Evolutionary conservation across 2,113 vertebrate genomes (phyloP).

Genomic region (Colistium nudipinnis): DNA sequence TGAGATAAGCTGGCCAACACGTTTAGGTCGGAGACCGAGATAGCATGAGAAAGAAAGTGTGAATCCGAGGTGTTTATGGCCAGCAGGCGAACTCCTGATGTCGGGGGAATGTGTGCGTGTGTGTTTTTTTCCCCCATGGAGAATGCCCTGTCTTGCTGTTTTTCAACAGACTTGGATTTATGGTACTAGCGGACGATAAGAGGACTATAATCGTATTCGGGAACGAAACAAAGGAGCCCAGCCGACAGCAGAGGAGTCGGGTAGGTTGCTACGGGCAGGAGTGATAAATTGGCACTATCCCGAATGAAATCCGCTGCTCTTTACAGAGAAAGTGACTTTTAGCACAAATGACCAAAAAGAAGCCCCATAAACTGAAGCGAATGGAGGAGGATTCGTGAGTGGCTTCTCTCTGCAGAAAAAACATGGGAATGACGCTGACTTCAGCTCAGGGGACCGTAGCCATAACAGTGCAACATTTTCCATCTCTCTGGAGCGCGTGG

Average conservation of each 20-base stretch:
- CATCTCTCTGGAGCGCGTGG: background rate
- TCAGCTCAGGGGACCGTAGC: background rate
- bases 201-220: background rate
- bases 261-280: background rate
- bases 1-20: slow-evolving; percentile 60
- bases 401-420: background rate
- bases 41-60: slow-evolving; percentile 53
- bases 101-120: background rate
- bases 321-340: slow-evolving; percentile 1
- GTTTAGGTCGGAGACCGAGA: slow-evolving; percentile 60
- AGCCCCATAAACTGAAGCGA: background rate
- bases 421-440: background rate
- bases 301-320: background rate
- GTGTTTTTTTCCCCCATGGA: background rate
- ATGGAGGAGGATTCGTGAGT: background rate
- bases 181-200: background rate
- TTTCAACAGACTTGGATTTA: background rate
- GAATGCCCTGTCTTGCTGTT: background rate
- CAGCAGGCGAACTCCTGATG: background rate
- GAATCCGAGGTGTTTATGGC: slow-evolving; percentile 60
- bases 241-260: background rate
- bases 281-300: slow-evolving; percentile 3
- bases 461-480: background rate
- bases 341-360: background rate
- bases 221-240: background rate